These are phyloP conservation scores for Lontra canadensis DNA, from an alignment of 2,113 vertebrate genomes.

Conservation along the genomic window DNA sequence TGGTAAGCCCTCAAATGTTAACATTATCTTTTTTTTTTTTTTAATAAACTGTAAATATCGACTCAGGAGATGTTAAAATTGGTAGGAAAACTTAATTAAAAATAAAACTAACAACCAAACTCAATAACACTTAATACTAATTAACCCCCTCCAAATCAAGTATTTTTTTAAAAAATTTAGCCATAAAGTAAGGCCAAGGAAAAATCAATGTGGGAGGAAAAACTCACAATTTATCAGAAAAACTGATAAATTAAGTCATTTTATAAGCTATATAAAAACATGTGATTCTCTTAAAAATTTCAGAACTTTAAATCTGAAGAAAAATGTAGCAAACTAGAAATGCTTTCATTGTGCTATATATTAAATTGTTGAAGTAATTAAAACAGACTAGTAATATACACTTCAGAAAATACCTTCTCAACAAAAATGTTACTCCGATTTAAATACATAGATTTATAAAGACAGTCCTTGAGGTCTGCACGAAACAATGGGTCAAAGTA, in stretches of 20 bases:
- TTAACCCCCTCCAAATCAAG: background rate
- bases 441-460: conserved; percentile 5
- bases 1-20: background rate
- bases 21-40: background rate
- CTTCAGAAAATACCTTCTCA: background rate
- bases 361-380: background rate
- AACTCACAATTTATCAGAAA: conserved; percentile 15
- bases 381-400: background rate
- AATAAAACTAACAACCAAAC: background rate
- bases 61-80: conserved; percentile 2
- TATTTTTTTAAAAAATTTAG: background rate
- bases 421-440: background rate
- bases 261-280: background rate
- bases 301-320: background rate
- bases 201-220: background rate
- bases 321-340: background rate
- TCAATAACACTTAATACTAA: background rate
- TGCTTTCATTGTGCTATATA: background rate
- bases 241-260: background rate
- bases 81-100: background rate
- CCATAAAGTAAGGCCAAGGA: background rate
- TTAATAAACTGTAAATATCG: conserved; percentile 14
- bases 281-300: background rate
- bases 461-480: background rate
- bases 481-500: conserved; percentile 29